Evolutionary conservation across 1,140 invertebrate genomes (phyloP).

Genomic region (Drosophila pseudoobscura): DNA sequence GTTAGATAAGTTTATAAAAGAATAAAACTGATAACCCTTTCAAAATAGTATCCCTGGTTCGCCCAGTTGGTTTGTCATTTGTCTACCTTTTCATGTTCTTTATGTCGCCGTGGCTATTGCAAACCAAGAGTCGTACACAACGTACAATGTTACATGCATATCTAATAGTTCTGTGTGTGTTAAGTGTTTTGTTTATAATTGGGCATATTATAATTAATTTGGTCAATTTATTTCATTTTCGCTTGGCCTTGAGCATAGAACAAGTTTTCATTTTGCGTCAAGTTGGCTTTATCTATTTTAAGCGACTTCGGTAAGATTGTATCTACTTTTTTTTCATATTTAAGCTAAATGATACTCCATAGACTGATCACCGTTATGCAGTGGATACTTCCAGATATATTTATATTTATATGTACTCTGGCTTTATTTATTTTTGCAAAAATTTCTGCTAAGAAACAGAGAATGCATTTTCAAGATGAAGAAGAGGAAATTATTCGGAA

Average conservation of each 20-base stretch:
- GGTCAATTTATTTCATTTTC: slow-evolving; percentile 16
- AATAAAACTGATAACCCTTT: background rate
- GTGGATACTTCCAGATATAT: slow-evolving; percentile 87
- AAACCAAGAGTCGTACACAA: slow-evolving; percentile 12
- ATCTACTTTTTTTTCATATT: background rate
- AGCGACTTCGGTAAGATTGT: slow-evolving; percentile 34
- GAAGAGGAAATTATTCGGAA: slow-evolving; percentile 71
- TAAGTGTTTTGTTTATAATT: slow-evolving; percentile 17
- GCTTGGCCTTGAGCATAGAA: background rate
- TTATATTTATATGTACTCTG: slow-evolving; percentile 84
- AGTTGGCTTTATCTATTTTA: slow-evolving; percentile 53
- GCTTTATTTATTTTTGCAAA: slow-evolving; percentile 82
- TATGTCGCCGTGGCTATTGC: slow-evolving; percentile 52
- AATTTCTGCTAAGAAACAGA: slow-evolving; percentile 8
- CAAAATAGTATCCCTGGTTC: slow-evolving; percentile 34
- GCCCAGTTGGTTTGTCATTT: slow-evolving; percentile 52
- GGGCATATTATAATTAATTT: slow-evolving; percentile 40
- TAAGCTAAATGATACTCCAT: background rate
- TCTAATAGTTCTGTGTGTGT: slow-evolving; percentile 16
- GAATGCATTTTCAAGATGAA: slow-evolving; percentile 30
- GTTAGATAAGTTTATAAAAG: background rate
- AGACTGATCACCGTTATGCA: slow-evolving; percentile 35
- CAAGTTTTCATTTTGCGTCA: slow-evolving; percentile 29
- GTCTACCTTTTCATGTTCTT: slow-evolving; percentile 54
- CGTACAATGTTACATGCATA: slow-evolving; percentile 15